Base-by-base conservation (phyloP, 1,140 invertebrate species). In the Goniozus legneri region DNA sequence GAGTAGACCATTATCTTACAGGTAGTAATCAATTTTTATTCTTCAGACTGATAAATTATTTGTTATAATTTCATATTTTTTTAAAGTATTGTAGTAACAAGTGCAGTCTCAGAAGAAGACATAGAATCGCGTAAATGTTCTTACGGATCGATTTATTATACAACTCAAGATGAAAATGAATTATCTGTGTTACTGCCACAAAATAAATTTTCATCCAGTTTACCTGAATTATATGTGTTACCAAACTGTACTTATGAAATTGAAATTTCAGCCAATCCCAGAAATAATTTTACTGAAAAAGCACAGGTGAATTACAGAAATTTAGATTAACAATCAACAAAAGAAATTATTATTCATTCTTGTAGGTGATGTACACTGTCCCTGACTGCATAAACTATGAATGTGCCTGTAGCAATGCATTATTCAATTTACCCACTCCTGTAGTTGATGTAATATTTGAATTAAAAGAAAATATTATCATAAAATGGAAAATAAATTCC, bases 211-310 rank as follows among this genome's bases (percentile, higher is more conserved):
- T 43, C 45, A 0, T 37, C 42, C n/a, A 50, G 52, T n/a, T 43
- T 66, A 8, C 47, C 66, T 3, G 64, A 69, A 13, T 16, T 71
- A 2, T 51, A 51, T 38, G 52, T 73, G 14, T 52, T 48, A 46
- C 62, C 60, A 4, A 62, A 52, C 15, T 75, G 69, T 41, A 44
- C 58, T 1, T 73, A 75, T 7, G 59, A 51, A 13, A 58, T 75
- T 18, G 39, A 67, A 42, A 57, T 75, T 34, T 56, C 60, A 37
- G 61, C 68, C 0, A 67, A 73, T 58, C 71, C 69, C 12, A 64
- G 66, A 31, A 50, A n/a, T 20, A 58, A 59, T 19, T 30, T 38
- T 15, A 10, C 33, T 8, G 16, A 32, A 40, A 54, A 47, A 56
- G 12, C 33, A 10, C 46, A 54, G 49, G 60, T 60, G 50, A 52